phyloP scores from a whole-genome alignment of 2,797 vertebrate species.

The Rhabdomys pumilio region DNA sequence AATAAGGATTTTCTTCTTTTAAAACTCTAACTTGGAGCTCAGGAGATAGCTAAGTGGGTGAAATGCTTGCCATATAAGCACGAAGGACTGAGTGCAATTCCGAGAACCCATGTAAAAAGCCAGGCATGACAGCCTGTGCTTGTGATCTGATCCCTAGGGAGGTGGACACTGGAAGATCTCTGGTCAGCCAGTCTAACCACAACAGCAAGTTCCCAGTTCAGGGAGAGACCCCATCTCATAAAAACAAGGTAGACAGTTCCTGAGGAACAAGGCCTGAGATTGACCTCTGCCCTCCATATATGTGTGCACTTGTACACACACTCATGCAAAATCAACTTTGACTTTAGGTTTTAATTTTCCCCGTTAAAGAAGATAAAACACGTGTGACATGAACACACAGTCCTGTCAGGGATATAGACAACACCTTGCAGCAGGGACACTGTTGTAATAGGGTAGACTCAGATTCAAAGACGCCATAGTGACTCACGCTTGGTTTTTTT shows the following conservation, averaged over 20 bases:
- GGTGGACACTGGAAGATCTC: background rate
- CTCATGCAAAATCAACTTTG: background rate
- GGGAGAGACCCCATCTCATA: background rate
- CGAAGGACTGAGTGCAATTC: background rate
- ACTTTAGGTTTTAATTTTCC: constrained; percentile 24
- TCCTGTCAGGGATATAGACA: background rate
- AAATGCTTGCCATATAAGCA: background rate
- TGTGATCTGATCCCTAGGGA: background rate
- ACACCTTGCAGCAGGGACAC: background rate
- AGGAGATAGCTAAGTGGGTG: background rate
- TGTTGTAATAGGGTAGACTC: background rate
- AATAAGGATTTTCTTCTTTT: constrained; percentile 37
- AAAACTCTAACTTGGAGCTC: background rate
- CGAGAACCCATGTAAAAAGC: background rate
- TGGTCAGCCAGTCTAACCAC: background rate
- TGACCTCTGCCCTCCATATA: background rate
- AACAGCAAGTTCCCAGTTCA: background rate
- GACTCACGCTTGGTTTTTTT: background rate
- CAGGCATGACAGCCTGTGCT: background rate
- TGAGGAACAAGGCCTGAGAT: too few species aligned
- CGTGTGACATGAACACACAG: background rate
- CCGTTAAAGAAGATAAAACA: background rate
- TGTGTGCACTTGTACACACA: background rate
- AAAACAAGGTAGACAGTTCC: too few species aligned
- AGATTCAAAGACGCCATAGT: background rate